Evolutionary conservation across 2,888 invertebrate species (phyloP).

Genomic region (Sclerodermus sp.): DNA sequence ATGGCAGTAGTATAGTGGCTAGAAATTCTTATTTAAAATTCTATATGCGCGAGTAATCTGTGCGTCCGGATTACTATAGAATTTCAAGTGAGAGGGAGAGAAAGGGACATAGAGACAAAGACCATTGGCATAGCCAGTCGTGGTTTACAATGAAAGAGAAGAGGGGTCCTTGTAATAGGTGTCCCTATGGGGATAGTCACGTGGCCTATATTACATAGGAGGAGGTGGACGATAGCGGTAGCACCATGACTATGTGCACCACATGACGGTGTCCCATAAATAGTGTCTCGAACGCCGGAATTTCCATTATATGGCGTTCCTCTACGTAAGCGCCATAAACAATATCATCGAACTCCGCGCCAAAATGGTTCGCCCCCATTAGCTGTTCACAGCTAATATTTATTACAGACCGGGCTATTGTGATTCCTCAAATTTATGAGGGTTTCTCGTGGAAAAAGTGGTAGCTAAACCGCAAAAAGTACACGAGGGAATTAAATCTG

Average conservation of each 20-base stretch:
- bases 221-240: slow-evolving; percentile 15
- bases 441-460: no score
- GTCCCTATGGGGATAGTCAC: slow-evolving; percentile 26
- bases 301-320: slow-evolving; percentile 49
- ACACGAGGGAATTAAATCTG: no score
- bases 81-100: no score
- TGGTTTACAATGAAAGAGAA: no score
- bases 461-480: no score
- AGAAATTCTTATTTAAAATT: no score
- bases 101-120: neutral
- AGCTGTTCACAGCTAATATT: slow-evolving; percentile 39
- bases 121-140: no score
- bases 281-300: slow-evolving; percentile 42
- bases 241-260: slow-evolving; percentile 9
- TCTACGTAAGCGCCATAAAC: slow-evolving; percentile 44
- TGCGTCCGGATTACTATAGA: no score
- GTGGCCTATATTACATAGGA: slow-evolving; percentile 26
- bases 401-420: slow-evolving; percentile 38
- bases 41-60: no score
- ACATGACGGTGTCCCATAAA: slow-evolving; percentile 43
- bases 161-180: slow-evolving; percentile 8
- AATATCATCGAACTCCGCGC: slow-evolving; percentile 45
- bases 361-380: slow-evolving; percentile 35
- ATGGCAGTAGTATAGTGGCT: no score
- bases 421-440: slow-evolving; percentile 15